Evolutionary conservation across 1,140 invertebrate genomes (phyloP).

Genomic region (Cyrtorhinus lividipennis): DNA sequence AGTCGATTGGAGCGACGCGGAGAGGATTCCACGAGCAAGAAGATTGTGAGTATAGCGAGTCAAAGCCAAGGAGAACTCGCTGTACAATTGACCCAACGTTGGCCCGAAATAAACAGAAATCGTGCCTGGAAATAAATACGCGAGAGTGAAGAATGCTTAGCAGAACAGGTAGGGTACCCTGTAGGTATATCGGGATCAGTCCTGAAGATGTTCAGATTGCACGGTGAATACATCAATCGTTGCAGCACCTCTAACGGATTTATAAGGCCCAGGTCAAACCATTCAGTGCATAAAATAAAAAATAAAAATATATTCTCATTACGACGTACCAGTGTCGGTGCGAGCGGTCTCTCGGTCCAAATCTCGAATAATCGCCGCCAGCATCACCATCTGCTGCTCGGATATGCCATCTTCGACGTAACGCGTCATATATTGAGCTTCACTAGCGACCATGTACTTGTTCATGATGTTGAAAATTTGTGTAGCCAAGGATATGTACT

Average conservation of each 20-base stretch:
- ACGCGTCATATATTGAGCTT: constrained; percentile 38
- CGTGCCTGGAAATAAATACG: constrained; percentile 49
- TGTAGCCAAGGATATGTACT: constrained; percentile 66
- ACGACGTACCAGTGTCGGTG: constrained; percentile 54
- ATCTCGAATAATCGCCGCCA: constrained; percentile 71
- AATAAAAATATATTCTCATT: too few relatives aligned
- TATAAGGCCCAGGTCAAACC: too few relatives aligned
- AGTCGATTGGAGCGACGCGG: constrained; percentile 50
- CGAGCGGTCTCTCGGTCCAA: constrained; percentile 67
- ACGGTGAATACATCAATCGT: too few relatives aligned
- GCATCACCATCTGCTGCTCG: constrained; percentile 63
- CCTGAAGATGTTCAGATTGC: too few relatives aligned
- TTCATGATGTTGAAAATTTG: constrained; percentile 64
- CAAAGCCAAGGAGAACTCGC: constrained; percentile 59
- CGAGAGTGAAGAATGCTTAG: constrained; percentile 22
- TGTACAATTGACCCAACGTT: constrained; percentile 52
- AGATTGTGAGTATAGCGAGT: constrained; percentile 74
- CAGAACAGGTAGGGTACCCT: too few relatives aligned
- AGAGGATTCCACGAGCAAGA: constrained; percentile 52
- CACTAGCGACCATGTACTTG: constrained; percentile 48
- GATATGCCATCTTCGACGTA: constrained; percentile 47
- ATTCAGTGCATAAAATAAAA: too few relatives aligned
- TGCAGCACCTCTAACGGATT: too few relatives aligned
- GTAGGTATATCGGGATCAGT: too few relatives aligned
- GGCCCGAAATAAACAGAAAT: constrained; percentile 57